phyloP scores from a whole-genome alignment of 2,797 vertebrate species.

The Melanotaenia maccullochi region DNA sequence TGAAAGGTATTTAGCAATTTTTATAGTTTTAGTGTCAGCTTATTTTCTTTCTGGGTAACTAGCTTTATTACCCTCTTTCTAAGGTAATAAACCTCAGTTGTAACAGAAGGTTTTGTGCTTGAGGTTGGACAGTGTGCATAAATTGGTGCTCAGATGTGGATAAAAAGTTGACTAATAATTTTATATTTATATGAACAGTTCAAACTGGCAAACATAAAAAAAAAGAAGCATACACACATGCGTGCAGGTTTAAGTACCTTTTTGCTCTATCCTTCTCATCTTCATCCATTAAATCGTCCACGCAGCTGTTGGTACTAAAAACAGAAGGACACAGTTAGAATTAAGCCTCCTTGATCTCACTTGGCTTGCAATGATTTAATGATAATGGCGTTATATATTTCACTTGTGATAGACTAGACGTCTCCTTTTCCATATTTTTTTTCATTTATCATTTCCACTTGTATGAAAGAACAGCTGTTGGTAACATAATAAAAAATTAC shows the following conservation, averaged over 20 bases:
- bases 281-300: conserved; percentile 91
- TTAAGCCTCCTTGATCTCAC: background rate
- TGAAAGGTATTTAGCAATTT: background rate
- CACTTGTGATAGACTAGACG: background rate
- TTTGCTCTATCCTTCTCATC: conserved; percentile 88
- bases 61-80: background rate
- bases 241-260: conserved; percentile 79
- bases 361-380: background rate
- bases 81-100: background rate
- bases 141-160: background rate
- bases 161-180: no score
- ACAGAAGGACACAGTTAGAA: conserved; percentile 47
- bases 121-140: background rate
- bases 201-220: background rate
- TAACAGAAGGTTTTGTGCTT: background rate
- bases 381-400: background rate
- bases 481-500: background rate
- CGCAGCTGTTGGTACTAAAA: conserved; percentile 86
- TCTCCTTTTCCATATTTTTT: background rate
- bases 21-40: background rate
- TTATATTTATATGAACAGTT: background rate
- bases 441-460: background rate
- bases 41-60: background rate
- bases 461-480: background rate
- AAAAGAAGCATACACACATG: background rate